Base-by-base conservation (phyloP, 2,113 vertebrate genomes). In the Brachyhypopomus gauderio region DNA sequence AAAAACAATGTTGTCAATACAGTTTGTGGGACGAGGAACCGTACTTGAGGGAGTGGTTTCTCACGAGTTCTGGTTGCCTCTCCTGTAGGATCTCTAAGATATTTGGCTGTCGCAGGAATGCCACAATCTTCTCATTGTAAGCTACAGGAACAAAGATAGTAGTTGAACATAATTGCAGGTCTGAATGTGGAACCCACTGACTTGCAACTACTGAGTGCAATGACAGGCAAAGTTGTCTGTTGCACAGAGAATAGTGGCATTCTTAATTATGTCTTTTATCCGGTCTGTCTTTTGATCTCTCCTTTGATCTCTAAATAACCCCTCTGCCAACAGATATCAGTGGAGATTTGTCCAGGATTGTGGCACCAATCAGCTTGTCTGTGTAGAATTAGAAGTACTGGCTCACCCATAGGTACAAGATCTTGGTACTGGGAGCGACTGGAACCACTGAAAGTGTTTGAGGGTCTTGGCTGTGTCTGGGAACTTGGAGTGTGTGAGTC, bases 51-150 rank as follows among this genome's bases (percentile, higher is more conserved):
- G 97, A 95, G 86, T 96, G 95, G 89, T 99, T 98, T 89, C 98
- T 96, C 88, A 94, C 92, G 5, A 99, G 96, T 87, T 98, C 97
- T 27, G 97, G 97, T 9, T 99, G 98, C 82, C 97, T 94, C 74
- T 99, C 98, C 88, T 99, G 97, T 4, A 99, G 94, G 89, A 99
- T 97, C 93, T 99, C 98, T 69, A 98, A 93, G 88, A 99, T 97
- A 91, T 99, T 99, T 77, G 97, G 96, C 86, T 99, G 98, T 87
- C 98, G 93, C 85, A 99, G 92, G 94, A 99, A 99, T 0, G 96
- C 97, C 86, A 99, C 98, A 67, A 99, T 99, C 92, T 99, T 99
- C 91, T 99, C 98, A 86, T 98, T 99, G 91, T 99, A 99, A 84
- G 97, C 98, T 99, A 90, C 86, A 76, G 17, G 79, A 23, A 72